Percentiles rank a stretch among this genome's conserved stretches.
phyloP scores from a whole-genome alignment of 2,797 vertebrate genomes.

The Moxostoma hubbsi region DNA sequence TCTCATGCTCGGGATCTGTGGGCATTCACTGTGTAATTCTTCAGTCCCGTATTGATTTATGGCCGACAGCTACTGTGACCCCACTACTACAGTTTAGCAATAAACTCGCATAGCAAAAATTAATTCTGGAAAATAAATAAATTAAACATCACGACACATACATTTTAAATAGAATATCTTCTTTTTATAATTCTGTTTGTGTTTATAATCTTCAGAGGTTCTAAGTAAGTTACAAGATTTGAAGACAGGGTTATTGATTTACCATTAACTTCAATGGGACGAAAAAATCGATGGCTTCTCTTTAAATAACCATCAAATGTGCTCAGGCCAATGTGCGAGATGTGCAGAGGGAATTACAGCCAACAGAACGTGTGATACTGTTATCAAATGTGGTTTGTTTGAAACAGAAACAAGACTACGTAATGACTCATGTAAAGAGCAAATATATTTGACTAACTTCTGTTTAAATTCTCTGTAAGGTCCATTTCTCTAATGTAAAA shows the following conservation, averaged over 20 bases:
- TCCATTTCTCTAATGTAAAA: slow-evolving; percentile 52
- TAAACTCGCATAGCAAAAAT: slow-evolving; percentile 26
- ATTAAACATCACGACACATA: slow-evolving; percentile 9
- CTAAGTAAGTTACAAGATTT: background rate
- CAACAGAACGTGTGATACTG: slow-evolving; percentile 67
- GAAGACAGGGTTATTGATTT: slow-evolving; percentile 76
- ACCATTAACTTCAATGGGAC: slow-evolving; percentile 77
- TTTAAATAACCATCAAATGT: slow-evolving; percentile 80
- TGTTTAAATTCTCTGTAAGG: background rate
- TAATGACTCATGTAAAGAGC: background rate
- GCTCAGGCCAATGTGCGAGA: slow-evolving; percentile 70
- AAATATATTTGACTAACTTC: background rate
- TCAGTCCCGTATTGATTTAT: slow-evolving; percentile 50
- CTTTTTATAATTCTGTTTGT: slow-evolving; percentile 7
- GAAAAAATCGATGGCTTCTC: slow-evolving; percentile 80
- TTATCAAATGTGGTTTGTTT: slow-evolving; percentile 39
- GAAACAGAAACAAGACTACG: slow-evolving; percentile 13
- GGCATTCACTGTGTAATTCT: slow-evolving; percentile 47
- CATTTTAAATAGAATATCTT: background rate
- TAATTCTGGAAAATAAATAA: slow-evolving; percentile 23
- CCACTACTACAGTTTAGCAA: slow-evolving; percentile 13
- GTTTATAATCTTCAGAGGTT: background rate
- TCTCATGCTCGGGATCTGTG: slow-evolving; percentile 35
- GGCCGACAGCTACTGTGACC: slow-evolving; percentile 10
- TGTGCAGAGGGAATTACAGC: slow-evolving; percentile 67